A percentile compares a stretch with the other conserved stretches of the same genome.
phyloP scores from a whole-genome alignment of 1,140 invertebrate genomes.

The Drosophila mauritiana region DNA sequence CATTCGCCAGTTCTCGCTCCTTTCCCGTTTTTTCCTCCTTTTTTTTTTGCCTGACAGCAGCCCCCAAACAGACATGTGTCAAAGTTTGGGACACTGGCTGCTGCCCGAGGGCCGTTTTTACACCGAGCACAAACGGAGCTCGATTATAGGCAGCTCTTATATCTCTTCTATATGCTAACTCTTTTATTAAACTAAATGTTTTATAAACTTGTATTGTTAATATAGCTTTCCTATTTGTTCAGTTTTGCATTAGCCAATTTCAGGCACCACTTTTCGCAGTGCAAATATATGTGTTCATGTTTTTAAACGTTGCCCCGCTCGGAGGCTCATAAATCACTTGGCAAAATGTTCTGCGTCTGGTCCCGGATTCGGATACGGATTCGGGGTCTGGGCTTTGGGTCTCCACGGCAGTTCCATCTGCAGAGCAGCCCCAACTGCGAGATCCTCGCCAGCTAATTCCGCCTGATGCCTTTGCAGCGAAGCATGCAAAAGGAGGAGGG shows the following conservation, averaged over 20 bases:
- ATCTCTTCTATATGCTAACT: too few relatives aligned
- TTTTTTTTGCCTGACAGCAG: constrained; percentile 10
- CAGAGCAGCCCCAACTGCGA: constrained; percentile 24
- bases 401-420: constrained; percentile 29
- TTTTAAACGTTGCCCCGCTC: constrained; percentile 67
- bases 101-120: constrained; percentile 46
- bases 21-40: background rate
- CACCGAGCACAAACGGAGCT: constrained; percentile 40
- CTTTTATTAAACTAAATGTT: too few relatives aligned
- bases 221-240: too few relatives aligned
- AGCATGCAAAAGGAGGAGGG: constrained; percentile 28
- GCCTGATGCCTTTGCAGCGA: constrained; percentile 32
- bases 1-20: constrained; percentile 10
- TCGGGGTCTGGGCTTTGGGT: constrained; percentile 4
- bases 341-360: constrained; percentile 66
- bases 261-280: background rate
- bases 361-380: constrained; percentile 18
- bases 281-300: constrained; percentile 58
- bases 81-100: constrained; percentile 42
- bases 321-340: constrained; percentile 77
- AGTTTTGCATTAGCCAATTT: too few relatives aligned
- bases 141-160: too few relatives aligned
- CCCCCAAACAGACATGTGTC: constrained; percentile 43
- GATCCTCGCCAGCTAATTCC: constrained; percentile 48
- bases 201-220: too few relatives aligned